Evolutionary conservation across 2,888 invertebrate genomes (phyloP), one percentile per base, ranked within the genome.

Genomic region (Acrocyrtus sp.): DNA sequence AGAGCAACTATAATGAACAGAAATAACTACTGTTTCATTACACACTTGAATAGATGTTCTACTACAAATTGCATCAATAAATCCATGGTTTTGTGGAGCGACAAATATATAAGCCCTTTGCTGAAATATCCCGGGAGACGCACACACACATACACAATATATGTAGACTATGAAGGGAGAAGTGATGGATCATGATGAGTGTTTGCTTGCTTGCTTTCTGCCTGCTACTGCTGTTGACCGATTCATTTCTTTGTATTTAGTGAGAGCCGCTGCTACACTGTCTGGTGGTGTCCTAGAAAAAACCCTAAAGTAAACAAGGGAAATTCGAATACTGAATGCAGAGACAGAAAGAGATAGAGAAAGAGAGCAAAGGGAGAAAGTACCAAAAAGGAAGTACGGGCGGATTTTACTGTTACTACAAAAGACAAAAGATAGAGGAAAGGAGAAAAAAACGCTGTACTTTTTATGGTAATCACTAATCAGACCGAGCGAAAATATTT

Each of bases 401-500:
- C n/a, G n/a, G n/a, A n/a, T n/a, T 60, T 61, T 27, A 21, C 17
- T 19, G 34, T 27, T 15, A 6, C 4, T 21, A 15, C 19, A 12
- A 50, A 17, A 43, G 43, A 57, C 2, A 15, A 60, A 43, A 41
- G 34, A 50, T 27, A 39, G 63, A 22, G 24, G 21, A 43, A 39
- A 47, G 24, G 34, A 56, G 50, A 19, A 21, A 56, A 41, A 17
- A 19, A 21, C 22, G 5, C 34, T 57, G 48, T 72, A 54, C 72
- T n/a, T 66, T 72, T 72, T 72, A 72, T 72, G 72, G 72, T 72
- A 72, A 72, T 72, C 58, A 72, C 72, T 72, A 72, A 72, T 72
- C 72, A 72, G 56, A 54, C 66, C 24, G 58, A 62, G 60, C 57
- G 53, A 62, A 72, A 72, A 66, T 66, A 72, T 66, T 66, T 66